Evolutionary conservation across 2,113 vertebrate species (phyloP), one percentile per base, ranked within the genome.

Genomic region (Anoura caudifer): DNA sequence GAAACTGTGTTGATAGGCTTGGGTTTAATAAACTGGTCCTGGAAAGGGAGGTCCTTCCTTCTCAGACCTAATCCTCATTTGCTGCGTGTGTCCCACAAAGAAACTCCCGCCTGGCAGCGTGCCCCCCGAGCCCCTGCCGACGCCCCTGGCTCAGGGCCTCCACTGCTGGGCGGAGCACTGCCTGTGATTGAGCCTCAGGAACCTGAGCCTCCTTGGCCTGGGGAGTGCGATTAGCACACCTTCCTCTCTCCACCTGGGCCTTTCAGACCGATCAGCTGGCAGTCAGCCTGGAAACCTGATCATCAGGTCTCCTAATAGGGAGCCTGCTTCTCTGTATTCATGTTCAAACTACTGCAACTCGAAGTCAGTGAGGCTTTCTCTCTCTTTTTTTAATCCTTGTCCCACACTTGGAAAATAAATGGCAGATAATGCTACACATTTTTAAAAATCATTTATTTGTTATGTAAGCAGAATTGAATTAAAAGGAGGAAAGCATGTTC

Each of bases 331-430:
- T 70, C 87, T 94, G 50, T 61, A 54, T 67, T 86, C 47, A 2
- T 82, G 94, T 95, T 91, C 43, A 54, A 89, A 56, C 70, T 50
- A 31, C 65, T 54, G 22, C 43, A 83, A 89, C 94, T 88, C 56
- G 31, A 87, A 81, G 80, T 75, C 20, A 92, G 59, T 69, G 41
- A 95, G 38, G 14, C 90, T 90, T 96, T 79, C 2, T 72, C 41
- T 54, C 54, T 26, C 36, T 61, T 59, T 31, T 20, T 65, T 11
- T 84, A 82, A 79, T 56, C 33, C 33, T 63, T 89, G 31, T n/a
- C 75, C 17, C 26, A n/a, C 38, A 24, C 28, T 91, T 91, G 59
- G 43, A 90, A 95, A 90, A 73, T 47, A 75, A 83, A 94, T 56
- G 67, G 31, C 67, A 65, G 47, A 56, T 85, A 47, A 83, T 95